Evolutionary conservation across 2,797 vertebrate species (phyloP), one percentile per base, ranked within the genome.

Genomic region (Danionella dracula): DNA sequence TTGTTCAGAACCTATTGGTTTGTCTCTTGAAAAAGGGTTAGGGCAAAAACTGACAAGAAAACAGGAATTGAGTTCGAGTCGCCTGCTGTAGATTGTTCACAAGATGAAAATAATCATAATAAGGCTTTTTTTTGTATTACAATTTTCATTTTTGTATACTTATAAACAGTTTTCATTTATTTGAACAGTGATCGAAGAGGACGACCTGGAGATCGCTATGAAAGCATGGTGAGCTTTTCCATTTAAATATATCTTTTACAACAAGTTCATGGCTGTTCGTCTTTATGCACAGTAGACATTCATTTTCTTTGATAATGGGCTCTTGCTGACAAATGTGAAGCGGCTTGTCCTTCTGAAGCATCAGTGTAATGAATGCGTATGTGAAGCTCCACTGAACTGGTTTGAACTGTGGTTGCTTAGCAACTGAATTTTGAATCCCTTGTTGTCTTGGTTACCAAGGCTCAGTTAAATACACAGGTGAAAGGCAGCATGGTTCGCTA

Each of bases 141-240:
- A 3, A 27, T 27, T 3, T 27, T 6, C 23, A 27, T 27, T 27
- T 3, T 27, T 27, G 23, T 27, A 27, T 27, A 3, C 6, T 27
- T 27, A 27, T 27, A 3, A 3, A 27, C 23, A n/a, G 3, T 1
- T 50, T 61, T 4, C 44, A 16, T 42, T 61, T 60, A 21, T 80
- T 53, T 73, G 66, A 73, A 48, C 27, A 90, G 94, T 42, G 94
- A 98, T 82, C 87, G 95, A 80, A 89, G 95, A 81, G 90, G 93
- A 74, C 83, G 95, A 84, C 92, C 91, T 0, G 90, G 91, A 81
- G 95, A 97, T 49, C 93, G 94, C 59, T 98, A 97, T 0, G 95
- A 98, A 79, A 94, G 93, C 87, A 94, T 98, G 95, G 96, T 98
- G 89, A 76, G 86, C 41, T 8, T 19, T 37, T 20, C 13, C 41